Evolutionary conservation across 2,113 vertebrate species (phyloP), one percentile per base, ranked within the genome.

Genomic region (Porphyrio hochstetteri): DNA sequence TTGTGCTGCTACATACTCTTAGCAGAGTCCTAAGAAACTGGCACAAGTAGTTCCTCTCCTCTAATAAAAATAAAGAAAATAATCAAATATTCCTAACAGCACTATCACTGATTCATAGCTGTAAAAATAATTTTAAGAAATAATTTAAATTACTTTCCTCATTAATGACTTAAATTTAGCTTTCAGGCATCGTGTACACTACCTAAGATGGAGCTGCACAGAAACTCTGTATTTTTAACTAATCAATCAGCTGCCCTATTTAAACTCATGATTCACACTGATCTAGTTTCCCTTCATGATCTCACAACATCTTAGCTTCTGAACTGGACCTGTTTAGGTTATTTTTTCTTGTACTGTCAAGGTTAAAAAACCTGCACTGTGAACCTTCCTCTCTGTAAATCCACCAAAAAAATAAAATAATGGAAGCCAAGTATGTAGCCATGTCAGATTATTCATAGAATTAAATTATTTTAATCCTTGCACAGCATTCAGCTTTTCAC

Each of bases 341-440:
- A 55, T 82, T 93, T 95, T 90, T 95, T 95, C 44, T 96, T 95
- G 82, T 24, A 16, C 29, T 52, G 46, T 33, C 31, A 69, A 69
- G 18, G 78, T 89, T 96, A 96, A 93, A 91, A 93, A 89, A 48
- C 59, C 53, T 92, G 67, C 82, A 95, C 16, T 55, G 40, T n/a
- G 46, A 95, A 88, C 44, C 64, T 83, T 91, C 68, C 52, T 72
- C 57, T 76, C 50, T 93, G 81, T 92, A 97, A 96, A 92, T n/a
- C 81, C 88, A 94, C 82, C 14, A 31, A 74, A 85, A 88, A 85
- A 88, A n/a, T n/a, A n/a, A 48, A 83, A 88, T 59, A 81, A 90
- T 18, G 50, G 55, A 84, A 91, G 44, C 28, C 60, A 75, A 70
- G 74, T 50, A 52, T 3, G 8, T 19, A 82, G 74, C 72, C 80